Base-by-base conservation (phyloP, 2,797 vertebrate species). In the Hafferia zeledoni region DNA sequence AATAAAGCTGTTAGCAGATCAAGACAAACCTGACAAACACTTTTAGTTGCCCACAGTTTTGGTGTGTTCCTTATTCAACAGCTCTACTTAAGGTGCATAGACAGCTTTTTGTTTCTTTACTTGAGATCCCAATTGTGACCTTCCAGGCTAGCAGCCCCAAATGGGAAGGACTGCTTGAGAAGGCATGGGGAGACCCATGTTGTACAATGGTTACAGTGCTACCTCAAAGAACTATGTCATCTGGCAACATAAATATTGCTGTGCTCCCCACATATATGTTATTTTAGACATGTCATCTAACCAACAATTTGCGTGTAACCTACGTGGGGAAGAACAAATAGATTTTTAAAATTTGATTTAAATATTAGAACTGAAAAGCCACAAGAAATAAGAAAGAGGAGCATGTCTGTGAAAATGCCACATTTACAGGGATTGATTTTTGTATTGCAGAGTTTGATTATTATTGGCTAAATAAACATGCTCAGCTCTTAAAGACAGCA, bases 151-250 rank as follows among this genome's bases (percentile, higher is more conserved):
- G 53, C 43, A 76, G 59, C 30, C 59, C 23, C 13, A 31, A 71
- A 44, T 7, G 30, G 57, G 71, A 79, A 70, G n/a, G 46, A 52
- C 10, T n/a, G 17, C 53, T 80, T 28, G 37, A 83, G 25, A 85
- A 77, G 41, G 41, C 1, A 5, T 0, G 2, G 24, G 14, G 4
- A 82, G 17, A 77, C 3, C 4, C 60, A n/a, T 19, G 6, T 33
- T 47, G 15, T 1, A 35, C 3, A 12, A 3, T 0, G 0, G 12
- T 53, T 69, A 41, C 43, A 64, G 70, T 3, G 18, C 49, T 63
- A 53, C 9, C 41, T 63, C 55, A 78, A 64, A 53, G 9, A n/a
- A 17, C 23, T 23, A 41, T 33, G 41, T 50, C 31, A 70, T 37
- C 28, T 76, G 85, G 31, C 49, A 30, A 49, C 52, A 59, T 33